phyloP scores from a whole-genome alignment of 1,140 invertebrate species.

The Cydia strobilella region DNA sequence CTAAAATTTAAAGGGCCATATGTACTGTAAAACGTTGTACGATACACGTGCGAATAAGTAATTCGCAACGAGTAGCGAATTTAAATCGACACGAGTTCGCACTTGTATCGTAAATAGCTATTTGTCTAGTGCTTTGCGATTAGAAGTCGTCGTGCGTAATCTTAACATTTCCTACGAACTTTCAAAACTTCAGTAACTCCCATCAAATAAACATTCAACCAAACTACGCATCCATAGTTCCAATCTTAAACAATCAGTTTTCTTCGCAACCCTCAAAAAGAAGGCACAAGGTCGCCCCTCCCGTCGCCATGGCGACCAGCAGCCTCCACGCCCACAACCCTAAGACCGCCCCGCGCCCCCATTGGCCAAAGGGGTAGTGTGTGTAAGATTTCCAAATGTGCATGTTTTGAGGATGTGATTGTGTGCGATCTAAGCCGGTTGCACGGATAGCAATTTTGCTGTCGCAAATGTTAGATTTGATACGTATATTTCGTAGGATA shows the following conservation, averaged over 20 bases:
- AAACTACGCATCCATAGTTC: background rate
- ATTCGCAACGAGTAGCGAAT: too few relatives aligned
- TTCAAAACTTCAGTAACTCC: background rate
- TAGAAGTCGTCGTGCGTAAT: background rate
- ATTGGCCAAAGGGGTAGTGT: slow-evolving; percentile 74
- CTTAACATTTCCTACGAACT: background rate
- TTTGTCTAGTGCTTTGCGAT: too few relatives aligned
- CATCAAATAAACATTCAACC: background rate
- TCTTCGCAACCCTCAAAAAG: slow-evolving; percentile 16
- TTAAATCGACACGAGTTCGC: too few relatives aligned
- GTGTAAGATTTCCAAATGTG: slow-evolving; percentile 48
- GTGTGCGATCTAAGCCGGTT: slow-evolving; percentile 50
- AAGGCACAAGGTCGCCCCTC: slow-evolving; percentile 35
- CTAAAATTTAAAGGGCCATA: too few relatives aligned
- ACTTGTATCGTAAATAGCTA: too few relatives aligned
- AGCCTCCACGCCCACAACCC: slow-evolving; percentile 76
- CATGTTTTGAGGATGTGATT: slow-evolving; percentile 57
- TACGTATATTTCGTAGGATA: background rate
- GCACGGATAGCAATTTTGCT: background rate
- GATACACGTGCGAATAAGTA: too few relatives aligned
- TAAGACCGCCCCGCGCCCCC: slow-evolving; percentile 76
- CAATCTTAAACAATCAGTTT: slow-evolving; percentile 24
- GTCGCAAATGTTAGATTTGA: slow-evolving; percentile 48
- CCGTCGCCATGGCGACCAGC: slow-evolving; percentile 75
- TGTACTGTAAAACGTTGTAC: too few relatives aligned